Base-by-base conservation (phyloP, 1,140 invertebrate species). In the Eumaeus atala region DNA sequence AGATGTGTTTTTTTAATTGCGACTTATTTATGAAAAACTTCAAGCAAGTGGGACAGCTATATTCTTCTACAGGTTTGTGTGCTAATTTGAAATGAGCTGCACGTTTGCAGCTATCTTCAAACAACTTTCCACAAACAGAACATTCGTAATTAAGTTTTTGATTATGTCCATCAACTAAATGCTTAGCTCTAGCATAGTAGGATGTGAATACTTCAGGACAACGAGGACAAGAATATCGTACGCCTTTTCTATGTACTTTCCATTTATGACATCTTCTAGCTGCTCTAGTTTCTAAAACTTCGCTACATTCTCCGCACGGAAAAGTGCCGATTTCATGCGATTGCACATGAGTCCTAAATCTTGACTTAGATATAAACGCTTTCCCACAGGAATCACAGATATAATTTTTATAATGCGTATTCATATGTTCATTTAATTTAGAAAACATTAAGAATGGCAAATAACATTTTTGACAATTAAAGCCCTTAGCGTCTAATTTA, bases 261-360 rank as follows among this genome's bases (percentile, higher is more conserved):
- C 77, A 58, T 53, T 68, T 80, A 49, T 86, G 83, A 47, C 67
- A 68, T 54, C 71, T 73, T 38, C 83, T 65, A 40, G 75, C 67
- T 0, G 68, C 74, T 51, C 77, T 67, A 0, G 83, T 87, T 1
- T 84, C 73, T 67, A 89, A 94, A 0, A 91, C 89, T 64, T 95
- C 95, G 10, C 87, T 88, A 70, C 95, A 96, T n/a, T 92, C 89
- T 48, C 93, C 92, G 72, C 95, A 96, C 54, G 93, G 90, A 70
- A 95, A 95, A 17, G 17, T 70, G 1, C 81, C 81, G 2, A 64
- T 67, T 57, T 87, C 80, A 11, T 92, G 91, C 6, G 90, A 89
- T 62, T 90, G 89, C 1, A 89, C 73, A 52, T 91, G 90, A 10
- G 83, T 87, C 17, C 90, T 86, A 56, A 90, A 88, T 28, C 89